These are phyloP conservation scores for Hydropsyche betteni DNA, from an alignment of 2,888 invertebrate species.

Conservation along the genomic window DNA sequence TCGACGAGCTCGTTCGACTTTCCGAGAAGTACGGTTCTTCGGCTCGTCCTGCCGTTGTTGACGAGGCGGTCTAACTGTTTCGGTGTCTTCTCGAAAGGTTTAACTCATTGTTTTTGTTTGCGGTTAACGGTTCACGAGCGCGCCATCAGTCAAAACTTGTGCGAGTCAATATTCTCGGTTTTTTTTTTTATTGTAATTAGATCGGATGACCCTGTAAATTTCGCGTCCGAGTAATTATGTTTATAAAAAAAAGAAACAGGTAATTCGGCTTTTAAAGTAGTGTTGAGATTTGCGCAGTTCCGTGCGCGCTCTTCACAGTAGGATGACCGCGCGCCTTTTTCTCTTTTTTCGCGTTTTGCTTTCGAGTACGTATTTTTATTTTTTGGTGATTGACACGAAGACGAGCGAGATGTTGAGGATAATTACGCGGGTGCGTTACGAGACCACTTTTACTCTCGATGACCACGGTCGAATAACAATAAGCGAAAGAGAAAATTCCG, in stretches of 20 bases:
- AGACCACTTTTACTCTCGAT: conserved; percentile 48
- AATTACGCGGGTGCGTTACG: conserved; percentile 37
- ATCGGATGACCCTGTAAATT: not conserved
- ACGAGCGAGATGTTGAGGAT: conserved; percentile 13
- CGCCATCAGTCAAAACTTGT: no score
- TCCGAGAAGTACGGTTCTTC: not conserved
- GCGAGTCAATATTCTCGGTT: not conserved
- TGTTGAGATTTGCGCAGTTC: not conserved
- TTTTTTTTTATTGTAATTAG: conserved; percentile 1
- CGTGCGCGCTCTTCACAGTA: not conserved
- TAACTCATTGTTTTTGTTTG: not conserved
- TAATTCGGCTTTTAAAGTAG: not conserved
- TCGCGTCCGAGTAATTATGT: not conserved
- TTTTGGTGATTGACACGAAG: conserved; percentile 20
- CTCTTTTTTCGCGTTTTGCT: no score
- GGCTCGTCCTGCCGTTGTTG: not conserved
- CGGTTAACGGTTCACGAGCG: conserved; percentile 1
- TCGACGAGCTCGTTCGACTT: no score
- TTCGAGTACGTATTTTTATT: not conserved
- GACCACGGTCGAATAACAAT: conserved; percentile 49
- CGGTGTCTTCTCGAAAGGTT: not conserved
- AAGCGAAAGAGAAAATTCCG: conserved; percentile 45
- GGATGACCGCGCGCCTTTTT: not conserved
- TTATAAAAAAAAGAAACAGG: not conserved
- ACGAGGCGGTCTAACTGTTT: conserved; percentile 14